Evolutionary conservation across 2,113 vertebrate genomes (phyloP), one percentile per base, ranked within the genome.

Genomic region (Alaudala cheleensis): DNA sequence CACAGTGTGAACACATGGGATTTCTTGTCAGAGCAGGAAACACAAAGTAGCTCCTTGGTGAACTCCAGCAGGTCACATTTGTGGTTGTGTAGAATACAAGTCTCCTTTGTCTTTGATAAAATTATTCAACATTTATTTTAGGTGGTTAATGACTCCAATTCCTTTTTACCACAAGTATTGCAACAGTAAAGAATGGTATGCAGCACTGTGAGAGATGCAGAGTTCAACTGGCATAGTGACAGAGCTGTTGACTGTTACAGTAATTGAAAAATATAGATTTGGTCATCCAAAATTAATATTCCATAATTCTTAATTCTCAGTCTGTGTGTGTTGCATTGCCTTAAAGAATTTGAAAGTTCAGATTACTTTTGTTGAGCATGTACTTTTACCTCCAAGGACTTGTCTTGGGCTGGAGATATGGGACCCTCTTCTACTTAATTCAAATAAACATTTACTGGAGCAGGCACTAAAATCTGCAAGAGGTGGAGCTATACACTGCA

Each of bases 81-180:
- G 77, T 78, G 73, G 58, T 26, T 66, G 12, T 45, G 31, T 54
- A 42, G 33, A 80, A 88, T 93, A 94, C 87, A 90, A 88, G 34
- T 14, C 33, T 57, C 24, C 0, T 0, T 81, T 83, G 51, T 64
- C 94, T 71, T 71, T 90, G 86, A 83, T 61, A 49, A 88, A 93
- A 61, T 92, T 84, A 92, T 81, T 93, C 71, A 65, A 22, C 40
- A 7, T 86, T 96, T 86, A 65, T 91, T 95, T 94, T 82, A 91
- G 54, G 42, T 82, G 49, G 84, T 85, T 94, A 76, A 65, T 69
- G 33, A 65, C 72, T 83, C 70, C 39, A 96, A 84, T 92, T 91
- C 79, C 28, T 86, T 88, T 77, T 54, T 51, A 20, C 91, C 86
- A 56, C 82, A 83, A 88, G 39, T 50, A 42, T 73, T 83, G 26